Evolutionary conservation across 2,888 invertebrate species (phyloP).

Genomic region (Drosophila koepferae): DNA sequence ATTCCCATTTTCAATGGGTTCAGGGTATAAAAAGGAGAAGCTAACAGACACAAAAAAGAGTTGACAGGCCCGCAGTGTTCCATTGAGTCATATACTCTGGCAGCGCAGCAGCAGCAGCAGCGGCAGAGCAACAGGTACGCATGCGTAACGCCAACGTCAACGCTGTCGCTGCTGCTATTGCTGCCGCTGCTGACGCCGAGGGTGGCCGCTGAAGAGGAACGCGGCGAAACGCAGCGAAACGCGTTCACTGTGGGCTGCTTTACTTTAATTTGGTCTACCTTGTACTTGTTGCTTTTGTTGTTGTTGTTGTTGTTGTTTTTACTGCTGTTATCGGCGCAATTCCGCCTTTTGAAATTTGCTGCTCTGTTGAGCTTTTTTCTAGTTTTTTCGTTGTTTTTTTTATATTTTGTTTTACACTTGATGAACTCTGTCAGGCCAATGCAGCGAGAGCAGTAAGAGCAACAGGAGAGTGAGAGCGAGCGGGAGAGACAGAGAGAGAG

Average conservation of each 20-base stretch:
- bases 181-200: slow-evolving; percentile 37
- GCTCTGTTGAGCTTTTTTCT: slow-evolving; percentile 69
- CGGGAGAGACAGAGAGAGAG: background rate
- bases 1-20: too few relatives aligned
- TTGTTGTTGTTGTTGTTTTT: slow-evolving; percentile 30
- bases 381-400: slow-evolving; percentile 30
- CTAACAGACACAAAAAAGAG: slow-evolving; percentile 23
- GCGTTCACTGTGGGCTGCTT: slow-evolving; percentile 76
- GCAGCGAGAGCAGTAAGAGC: slow-evolving; percentile 2
- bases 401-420: slow-evolving; percentile 59
- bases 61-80: slow-evolving; percentile 53
- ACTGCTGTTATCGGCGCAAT: slow-evolving; percentile 71
- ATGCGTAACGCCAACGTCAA: slow-evolving; percentile 43
- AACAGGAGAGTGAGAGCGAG: background rate
- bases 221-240: slow-evolving; percentile 77
- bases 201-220: slow-evolving; percentile 71
- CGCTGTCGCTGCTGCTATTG: slow-evolving; percentile 23
- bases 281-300: slow-evolving; percentile 32
- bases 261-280: slow-evolving; percentile 63
- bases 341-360: slow-evolving; percentile 81
- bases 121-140: slow-evolving; percentile 54
- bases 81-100: slow-evolving; percentile 52
- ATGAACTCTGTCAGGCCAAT: slow-evolving; percentile 51
- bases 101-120: slow-evolving; percentile 32
- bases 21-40: slow-evolving; percentile 18